Conservation (phyloP, 1,140 invertebrate species). For the Phortica variegata region DNA sequence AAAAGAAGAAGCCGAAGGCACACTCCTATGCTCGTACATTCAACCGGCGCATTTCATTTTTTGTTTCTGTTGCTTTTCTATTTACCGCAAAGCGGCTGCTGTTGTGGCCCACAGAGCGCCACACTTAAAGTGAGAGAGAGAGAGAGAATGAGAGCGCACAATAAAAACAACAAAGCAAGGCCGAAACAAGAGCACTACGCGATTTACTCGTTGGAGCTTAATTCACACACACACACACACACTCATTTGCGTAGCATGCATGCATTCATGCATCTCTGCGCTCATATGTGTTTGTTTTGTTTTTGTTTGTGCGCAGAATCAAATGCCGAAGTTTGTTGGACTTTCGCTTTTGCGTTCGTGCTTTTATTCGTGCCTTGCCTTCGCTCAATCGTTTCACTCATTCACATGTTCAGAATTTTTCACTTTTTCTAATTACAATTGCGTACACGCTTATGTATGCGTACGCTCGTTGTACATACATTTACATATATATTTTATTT, state of each 20-base stretch:
- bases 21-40: slow-evolving; percentile 21
- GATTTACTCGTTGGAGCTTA: slow-evolving; percentile 15
- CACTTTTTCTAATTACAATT: slow-evolving; percentile 6
- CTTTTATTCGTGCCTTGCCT: too few relatives aligned
- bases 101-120: slow-evolving; percentile 2
- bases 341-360: too few relatives aligned
- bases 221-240: slow-evolving; percentile 13
- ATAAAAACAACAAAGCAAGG: neutral
- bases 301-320: slow-evolving; percentile 30
- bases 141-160: slow-evolving; percentile 1
- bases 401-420: neutral
- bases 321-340: slow-evolving; percentile 26
- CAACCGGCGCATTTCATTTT: slow-evolving; percentile 37
- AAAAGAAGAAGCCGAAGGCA: slow-evolving; percentile 30
- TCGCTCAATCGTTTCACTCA: too few relatives aligned
- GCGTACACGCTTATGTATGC: slow-evolving; percentile 6
- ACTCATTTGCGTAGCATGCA: neutral
- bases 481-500: slow-evolving; percentile 3
- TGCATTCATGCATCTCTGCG: neutral
- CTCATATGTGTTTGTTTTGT: slow-evolving; percentile 22
- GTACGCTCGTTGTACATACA: neutral
- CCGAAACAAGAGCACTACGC: slow-evolving; percentile 7
- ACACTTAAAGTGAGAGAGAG: neutral
- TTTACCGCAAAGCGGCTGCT: too few relatives aligned
- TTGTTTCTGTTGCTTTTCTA: neutral